phyloP scores from a whole-genome alignment of 2,113 vertebrate species.

The Epinephelus fuscoguttatus region DNA sequence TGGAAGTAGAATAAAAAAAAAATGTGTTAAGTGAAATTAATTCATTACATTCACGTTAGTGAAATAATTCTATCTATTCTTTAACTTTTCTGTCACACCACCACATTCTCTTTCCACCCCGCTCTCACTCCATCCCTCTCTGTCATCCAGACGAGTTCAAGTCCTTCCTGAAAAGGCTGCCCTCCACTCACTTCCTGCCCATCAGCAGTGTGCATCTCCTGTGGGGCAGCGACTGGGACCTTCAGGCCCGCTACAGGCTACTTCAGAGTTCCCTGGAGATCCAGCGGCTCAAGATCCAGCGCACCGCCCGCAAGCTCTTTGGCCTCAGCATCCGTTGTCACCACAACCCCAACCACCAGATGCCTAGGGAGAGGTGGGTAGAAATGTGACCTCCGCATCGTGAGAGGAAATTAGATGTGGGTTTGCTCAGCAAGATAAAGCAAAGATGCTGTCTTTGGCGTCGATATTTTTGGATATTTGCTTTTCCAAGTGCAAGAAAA shows the following conservation, averaged over 20 bases:
- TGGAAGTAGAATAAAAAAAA: neutral
- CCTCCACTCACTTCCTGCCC: constrained; percentile 97
- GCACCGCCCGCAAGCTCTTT: constrained; percentile 97
- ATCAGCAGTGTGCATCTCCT: constrained; percentile 98
- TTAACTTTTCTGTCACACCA: neutral
- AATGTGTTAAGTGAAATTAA: neutral
- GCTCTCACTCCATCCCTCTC: constrained; percentile 11
- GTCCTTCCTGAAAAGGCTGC: constrained; percentile 97
- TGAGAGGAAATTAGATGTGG: constrained; percentile 21
- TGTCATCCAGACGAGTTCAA: constrained; percentile 93
- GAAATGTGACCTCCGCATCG: constrained; percentile 30
- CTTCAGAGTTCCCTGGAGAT: constrained; percentile 94
- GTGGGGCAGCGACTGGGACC: constrained; percentile 99
- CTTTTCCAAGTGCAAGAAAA: neutral
- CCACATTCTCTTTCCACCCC: neutral
- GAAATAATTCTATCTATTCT: neutral
- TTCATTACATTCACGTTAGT: neutral
- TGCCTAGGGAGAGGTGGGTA: constrained; percentile 96
- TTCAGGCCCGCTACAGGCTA: constrained; percentile 96
- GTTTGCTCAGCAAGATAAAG: constrained; percentile 14
- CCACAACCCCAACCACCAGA: constrained; percentile 99
- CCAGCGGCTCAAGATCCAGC: constrained; percentile 95
- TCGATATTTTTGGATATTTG: constrained; percentile 19
- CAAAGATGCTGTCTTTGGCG: neutral
- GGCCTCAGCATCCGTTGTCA: constrained; percentile 97